phyloP scores from a whole-genome alignment of 2,888 invertebrate genomes.

The Mimas tiliae region DNA sequence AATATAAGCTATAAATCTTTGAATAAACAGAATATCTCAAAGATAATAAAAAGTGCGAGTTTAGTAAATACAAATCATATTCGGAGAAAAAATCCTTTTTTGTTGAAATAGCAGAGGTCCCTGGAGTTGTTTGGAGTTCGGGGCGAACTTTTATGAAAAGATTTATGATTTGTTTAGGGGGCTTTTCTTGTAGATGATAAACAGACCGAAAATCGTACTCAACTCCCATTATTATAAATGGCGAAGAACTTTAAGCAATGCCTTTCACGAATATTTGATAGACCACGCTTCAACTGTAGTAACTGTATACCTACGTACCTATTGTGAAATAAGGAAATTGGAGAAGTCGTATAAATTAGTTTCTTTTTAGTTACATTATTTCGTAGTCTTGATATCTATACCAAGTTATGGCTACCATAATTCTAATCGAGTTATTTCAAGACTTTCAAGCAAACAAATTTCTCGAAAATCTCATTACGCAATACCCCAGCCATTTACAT shows the following conservation, averaged over 20 bases:
- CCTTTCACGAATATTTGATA: not conserved
- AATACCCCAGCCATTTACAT: no score
- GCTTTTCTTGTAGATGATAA: conserved; percentile 1
- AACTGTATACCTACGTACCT: not conserved
- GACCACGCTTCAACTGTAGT: not conserved
- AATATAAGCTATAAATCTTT: not conserved
- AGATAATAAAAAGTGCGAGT: conserved; percentile 10
- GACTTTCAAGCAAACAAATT: no score
- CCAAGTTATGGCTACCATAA: no score
- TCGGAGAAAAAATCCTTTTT: conserved; percentile 4
- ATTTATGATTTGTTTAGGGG: conserved; percentile 25
- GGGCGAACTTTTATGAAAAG: conserved; percentile 22
- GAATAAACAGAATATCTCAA: conserved; percentile 1
- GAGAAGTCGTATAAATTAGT: not conserved
- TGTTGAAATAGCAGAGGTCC: not conserved
- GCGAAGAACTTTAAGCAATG: not conserved
- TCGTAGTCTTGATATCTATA: no score
- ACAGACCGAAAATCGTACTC: not conserved
- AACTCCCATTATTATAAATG: not conserved
- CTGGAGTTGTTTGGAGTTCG: conserved; percentile 4
- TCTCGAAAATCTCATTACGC: no score
- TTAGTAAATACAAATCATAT: conserved; percentile 1
- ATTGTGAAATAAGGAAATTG: not conserved
- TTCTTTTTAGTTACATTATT: no score
- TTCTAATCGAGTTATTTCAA: no score